Evolutionary conservation across 2,888 invertebrate species (phyloP), one percentile per base, ranked within the genome.

Genomic region (Diaperis boleti): DNA sequence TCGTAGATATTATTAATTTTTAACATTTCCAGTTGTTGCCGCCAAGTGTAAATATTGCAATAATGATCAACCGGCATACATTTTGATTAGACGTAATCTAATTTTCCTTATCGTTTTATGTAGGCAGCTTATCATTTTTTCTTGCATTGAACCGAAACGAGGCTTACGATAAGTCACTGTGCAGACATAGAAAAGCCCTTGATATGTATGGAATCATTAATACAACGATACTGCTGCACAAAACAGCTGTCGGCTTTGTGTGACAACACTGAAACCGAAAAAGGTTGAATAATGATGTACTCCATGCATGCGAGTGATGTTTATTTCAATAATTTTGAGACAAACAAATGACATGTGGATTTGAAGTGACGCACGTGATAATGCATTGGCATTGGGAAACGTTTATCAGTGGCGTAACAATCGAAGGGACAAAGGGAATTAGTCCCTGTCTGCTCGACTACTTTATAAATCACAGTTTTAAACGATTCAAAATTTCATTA

Each of bases 191-290:
- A 3, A 5, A 10, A 29, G 6, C 13, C 8, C 26, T 29, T 15
- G 47, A 20, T 20, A n/a, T 8, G 15, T 15, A 47, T 22, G 47
- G 31, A 47, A 31, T 26, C 31, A 47, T 47, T 17, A 47, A 47
- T 47, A 47, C 47, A 47, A n/a, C 18, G 42, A 10, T 15, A n/a
- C 7, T 1, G 15, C 39, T 15, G 15, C 6, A 39, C 3, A 8
- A 5, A 13, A 8, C 39, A 39, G 39, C 39, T 35, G 35, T 5
- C 14, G 4, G 37, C 13, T 45, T 20, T 44, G 44, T 8, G 8
- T 13, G 13, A 22, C 6, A 44, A 44, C 10, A 11, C 22, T 44
- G 44, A 26, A 5, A 11, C 22, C 26, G 44, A 26, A 44, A 44
- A 44, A 20, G 13, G 15, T 31, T 42, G 22, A 42, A 20, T 20